Base-by-base conservation (phyloP, 2,888 invertebrate genomes). In the Spodoptera littoralis region DNA sequence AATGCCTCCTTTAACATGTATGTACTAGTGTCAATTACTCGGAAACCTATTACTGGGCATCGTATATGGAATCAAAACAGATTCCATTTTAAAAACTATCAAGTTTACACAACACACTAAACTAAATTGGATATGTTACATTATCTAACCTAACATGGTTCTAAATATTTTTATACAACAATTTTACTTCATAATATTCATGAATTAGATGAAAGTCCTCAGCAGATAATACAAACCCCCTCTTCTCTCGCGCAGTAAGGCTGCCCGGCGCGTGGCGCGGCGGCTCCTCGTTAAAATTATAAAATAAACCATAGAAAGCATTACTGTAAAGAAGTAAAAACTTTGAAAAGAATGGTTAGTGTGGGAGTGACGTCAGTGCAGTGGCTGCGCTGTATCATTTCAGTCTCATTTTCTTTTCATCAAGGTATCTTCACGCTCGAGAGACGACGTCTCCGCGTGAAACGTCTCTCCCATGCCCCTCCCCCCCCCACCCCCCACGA, bases 361-460 rank as follows among this genome's bases (percentile, higher is more conserved):
- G 47, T 36, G 42, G 41, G 13, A 48, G 55, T 44, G 30, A 56
- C 51, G 53, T 43, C 41, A 12, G 61, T 47, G 60, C 73, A 24
- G 41, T 60, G 75, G 66, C 79, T 78, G 76, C 77, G 79, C 71
- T 70, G 74, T 77, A 67, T 80, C 83, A 82, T 83, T 82, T 81
- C 82, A 78, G 87, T 86, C 87, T 90, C 90, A 90, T 91, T 90
- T 90, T 91, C 90, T 90, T 90, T 91, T 91, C 90, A 91, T 91
- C 88, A 89, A 87, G 88, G 87, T 85, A 85, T 87, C 85, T 90
- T 89, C 85, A 88, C 88, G 90, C 90, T 89, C 84, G 73, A 83
- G 83, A 81, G 86, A 83, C 84, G 79, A 65, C 82, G 83, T 81
- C 87, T 85, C 84, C 76, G 74, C 78, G 70, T 69, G 64, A 69